Base-by-base conservation (phyloP, 2,797 vertebrate species). In the Poecilia picta region DNA sequence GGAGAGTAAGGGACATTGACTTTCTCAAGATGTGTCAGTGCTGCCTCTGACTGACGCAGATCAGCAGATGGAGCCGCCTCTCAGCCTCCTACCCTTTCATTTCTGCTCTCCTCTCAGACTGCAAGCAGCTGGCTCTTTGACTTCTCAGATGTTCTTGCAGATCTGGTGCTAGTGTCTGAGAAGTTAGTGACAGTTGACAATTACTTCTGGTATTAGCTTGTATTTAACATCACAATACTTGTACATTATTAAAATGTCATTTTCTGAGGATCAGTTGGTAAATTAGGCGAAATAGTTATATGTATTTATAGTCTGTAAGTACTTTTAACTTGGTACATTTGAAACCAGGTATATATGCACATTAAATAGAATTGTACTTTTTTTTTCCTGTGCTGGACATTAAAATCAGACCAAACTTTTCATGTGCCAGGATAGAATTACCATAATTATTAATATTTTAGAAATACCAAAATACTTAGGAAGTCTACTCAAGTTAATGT, bases 21-120 rank as follows among this genome's bases (percentile, higher is more conserved):
- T 76, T 80, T 83, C 77, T 85, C 82, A 73, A 72, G 76, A 91
- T 84, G 79, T 89, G 88, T 81, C 89, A 91, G 79, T 90, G 74
- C 86, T 89, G 87, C 84, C 87, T 85, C 72, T 81, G 73, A 81
- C 76, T 94, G 93, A 94, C 86, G 85, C 83, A 92, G 76, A 90
- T 89, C 72, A 90, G 84, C 93, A 94, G 93, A 94, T 94, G 93
- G 90, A 88, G 81, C 79, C 78, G 62, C 79, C 76, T 83, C 78
- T 83, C 74, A 71, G 57, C 73, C 79, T 82, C 79, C 82, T 75
- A 55, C 57, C 82, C 78, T 70, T 77, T 82, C 75, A 77, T 73
- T 86, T 78, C 79, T 72, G 10, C 75, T 83, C 75, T 74, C 77
- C 47, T 83, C 74, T 82, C 31, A 46, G 53, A 81, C 80, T 81